phyloP scores from a whole-genome alignment of 2,113 vertebrate genomes.

The Uria lomvia region DNA sequence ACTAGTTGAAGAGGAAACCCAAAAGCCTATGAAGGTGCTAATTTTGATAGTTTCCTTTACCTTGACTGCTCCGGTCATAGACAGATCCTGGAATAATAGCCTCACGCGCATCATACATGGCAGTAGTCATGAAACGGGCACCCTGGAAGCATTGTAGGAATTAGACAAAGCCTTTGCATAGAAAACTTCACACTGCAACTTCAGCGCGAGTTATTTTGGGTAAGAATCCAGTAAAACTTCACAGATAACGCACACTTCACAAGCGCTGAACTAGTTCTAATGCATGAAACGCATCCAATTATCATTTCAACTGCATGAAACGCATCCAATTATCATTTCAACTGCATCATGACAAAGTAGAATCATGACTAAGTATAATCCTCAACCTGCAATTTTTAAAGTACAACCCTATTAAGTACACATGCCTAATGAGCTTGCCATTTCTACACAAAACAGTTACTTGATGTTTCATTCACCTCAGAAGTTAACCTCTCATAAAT shows the following conservation, averaged over 20 bases:
- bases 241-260: rapidly evolving
- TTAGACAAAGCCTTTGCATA: neutral
- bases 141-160: conserved; percentile 73
- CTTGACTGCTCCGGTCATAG: conserved; percentile 92
- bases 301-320: neutral
- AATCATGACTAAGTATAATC: neutral
- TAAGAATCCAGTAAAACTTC: neutral
- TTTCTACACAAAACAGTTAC: neutral
- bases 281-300: rapidly evolving
- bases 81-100: conserved; percentile 96
- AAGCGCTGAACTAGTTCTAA: neutral
- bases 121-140: conserved; percentile 97
- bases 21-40: rapidly evolving
- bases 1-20: rapidly evolving
- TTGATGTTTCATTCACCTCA: neutral
- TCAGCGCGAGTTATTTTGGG: neutral
- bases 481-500: neutral
- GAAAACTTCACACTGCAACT: neutral
- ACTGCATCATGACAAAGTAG: too few species aligned
- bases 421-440: neutral
- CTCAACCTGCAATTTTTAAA: neutral
- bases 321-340: neutral
- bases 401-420: neutral
- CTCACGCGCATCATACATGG: conserved; percentile 97
- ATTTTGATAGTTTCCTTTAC: conserved; percentile 54